These are phyloP conservation scores for Saimiri boliviensis DNA, from an alignment of 2,113 vertebrate genomes.

Conservation along the genomic window DNA sequence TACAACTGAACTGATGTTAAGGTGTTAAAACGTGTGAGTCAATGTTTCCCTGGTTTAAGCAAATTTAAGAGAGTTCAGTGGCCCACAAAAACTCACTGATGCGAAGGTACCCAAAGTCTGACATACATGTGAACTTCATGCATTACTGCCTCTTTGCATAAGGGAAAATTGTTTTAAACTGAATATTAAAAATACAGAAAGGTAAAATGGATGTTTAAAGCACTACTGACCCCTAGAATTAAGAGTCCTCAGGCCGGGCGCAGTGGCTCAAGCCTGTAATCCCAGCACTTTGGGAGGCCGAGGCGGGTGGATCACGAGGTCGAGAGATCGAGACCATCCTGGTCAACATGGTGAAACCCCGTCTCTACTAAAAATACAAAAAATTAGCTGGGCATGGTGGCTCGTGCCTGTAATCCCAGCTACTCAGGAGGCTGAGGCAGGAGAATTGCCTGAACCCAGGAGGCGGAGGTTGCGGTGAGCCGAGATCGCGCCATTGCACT, in stretches of 20 bases:
- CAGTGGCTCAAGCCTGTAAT: too few species aligned
- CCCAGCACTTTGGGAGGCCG: too few species aligned
- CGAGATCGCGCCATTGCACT: too few species aligned
- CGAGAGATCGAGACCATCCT: too few species aligned
- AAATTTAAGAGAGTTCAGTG: background rate
- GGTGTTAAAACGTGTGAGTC: conserved; percentile 32
- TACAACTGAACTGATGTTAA: background rate
- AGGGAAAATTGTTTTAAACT: background rate
- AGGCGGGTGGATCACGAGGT: too few species aligned
- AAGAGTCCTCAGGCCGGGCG: background rate
- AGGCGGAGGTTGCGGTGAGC: too few species aligned
- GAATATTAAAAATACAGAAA: background rate
- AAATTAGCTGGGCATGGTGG: too few species aligned
- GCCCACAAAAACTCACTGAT: background rate
- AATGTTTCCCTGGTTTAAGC: background rate
- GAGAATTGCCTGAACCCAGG: too few species aligned
- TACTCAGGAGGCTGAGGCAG: too few species aligned
- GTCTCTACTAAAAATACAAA: too few species aligned
- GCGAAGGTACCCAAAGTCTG: background rate
- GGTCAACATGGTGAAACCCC: too few species aligned
- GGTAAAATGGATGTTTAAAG: background rate
- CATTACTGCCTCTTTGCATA: background rate
- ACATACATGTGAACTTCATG: background rate
- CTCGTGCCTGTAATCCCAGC: too few species aligned
- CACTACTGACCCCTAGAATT: fast-evolving